phyloP scores from a whole-genome alignment of 2,888 invertebrate species.

The Eristalinus aeneus region DNA sequence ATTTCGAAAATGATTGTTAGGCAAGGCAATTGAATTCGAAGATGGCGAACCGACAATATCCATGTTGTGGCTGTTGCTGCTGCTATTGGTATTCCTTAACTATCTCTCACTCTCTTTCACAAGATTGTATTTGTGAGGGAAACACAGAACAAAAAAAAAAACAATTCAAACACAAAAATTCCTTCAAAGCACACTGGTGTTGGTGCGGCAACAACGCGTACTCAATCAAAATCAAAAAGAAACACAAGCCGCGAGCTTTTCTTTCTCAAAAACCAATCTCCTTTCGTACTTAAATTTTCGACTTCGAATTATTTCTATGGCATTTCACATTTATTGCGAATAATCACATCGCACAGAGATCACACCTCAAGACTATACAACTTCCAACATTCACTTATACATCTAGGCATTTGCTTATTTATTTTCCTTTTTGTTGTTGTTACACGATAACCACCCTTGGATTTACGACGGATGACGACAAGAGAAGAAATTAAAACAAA shows the following conservation, averaged over 20 bases:
- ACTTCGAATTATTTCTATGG: slow-evolving; percentile 30
- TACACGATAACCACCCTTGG: slow-evolving; percentile 56
- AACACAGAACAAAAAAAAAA: background rate
- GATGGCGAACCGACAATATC: slow-evolving; percentile 78
- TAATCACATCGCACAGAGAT: slow-evolving; percentile 28
- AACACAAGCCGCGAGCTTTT: background rate
- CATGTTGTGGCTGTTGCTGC: slow-evolving; percentile 72
- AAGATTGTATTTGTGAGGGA: slow-evolving; percentile 13
- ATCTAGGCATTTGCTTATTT: background rate
- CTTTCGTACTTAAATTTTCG: slow-evolving; percentile 29
- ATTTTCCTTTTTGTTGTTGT: slow-evolving; percentile 5
- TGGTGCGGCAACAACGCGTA: background rate
- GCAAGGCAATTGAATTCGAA: slow-evolving; percentile 79
- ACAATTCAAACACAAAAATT: slow-evolving; percentile 32
- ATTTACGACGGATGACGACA: no score
- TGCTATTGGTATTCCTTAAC: slow-evolving; percentile 13
- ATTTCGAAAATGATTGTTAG: slow-evolving; percentile 81
- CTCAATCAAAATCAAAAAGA: background rate
- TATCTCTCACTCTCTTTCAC: background rate
- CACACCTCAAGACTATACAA: background rate
- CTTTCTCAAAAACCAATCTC: slow-evolving; percentile 9
- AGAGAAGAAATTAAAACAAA: background rate
- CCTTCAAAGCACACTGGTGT: slow-evolving; percentile 23
- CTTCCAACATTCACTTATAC: slow-evolving; percentile 14
- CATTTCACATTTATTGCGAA: slow-evolving; percentile 32